phyloP scores from a whole-genome alignment of 1,140 invertebrate genomes.

The Pseudachorutes palmiensis region DNA sequence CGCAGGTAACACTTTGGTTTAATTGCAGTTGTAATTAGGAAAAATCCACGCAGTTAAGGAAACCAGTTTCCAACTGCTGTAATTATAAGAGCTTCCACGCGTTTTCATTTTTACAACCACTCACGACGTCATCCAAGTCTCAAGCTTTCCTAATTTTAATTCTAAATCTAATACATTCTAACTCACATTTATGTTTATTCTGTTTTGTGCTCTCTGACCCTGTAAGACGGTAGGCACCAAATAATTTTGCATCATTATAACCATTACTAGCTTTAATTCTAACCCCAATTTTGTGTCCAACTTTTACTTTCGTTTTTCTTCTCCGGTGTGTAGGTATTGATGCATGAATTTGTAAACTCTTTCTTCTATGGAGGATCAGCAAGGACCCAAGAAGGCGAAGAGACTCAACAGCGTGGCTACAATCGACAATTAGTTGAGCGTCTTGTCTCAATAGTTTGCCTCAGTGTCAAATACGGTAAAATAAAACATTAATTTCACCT shows the following conservation, averaged over 20 bases:
- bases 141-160: no score
- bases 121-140: no score
- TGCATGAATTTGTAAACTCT: slow-evolving; percentile 58
- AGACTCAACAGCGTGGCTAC: slow-evolving; percentile 46
- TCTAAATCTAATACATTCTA: no score
- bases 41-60: neutral
- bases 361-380: slow-evolving; percentile 43
- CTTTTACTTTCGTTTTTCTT: neutral
- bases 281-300: no score
- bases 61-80: neutral
- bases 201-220: neutral
- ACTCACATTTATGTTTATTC: no score
- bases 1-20: slow-evolving; percentile 66
- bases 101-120: no score
- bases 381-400: neutral
- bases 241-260: no score
- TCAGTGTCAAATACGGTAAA: slow-evolving; percentile 44
- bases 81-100: no score
- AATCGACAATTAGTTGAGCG: slow-evolving; percentile 68
- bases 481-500: no score
- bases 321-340: slow-evolving; percentile 58
- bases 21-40: slow-evolving; percentile 3
- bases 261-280: no score
- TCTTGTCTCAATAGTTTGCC: slow-evolving; percentile 73
- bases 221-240: slow-evolving; percentile 12